These are phyloP conservation scores for Erpornis zantholeuca DNA, from an alignment of 2,113 vertebrate species.

Conservation along the genomic window DNA sequence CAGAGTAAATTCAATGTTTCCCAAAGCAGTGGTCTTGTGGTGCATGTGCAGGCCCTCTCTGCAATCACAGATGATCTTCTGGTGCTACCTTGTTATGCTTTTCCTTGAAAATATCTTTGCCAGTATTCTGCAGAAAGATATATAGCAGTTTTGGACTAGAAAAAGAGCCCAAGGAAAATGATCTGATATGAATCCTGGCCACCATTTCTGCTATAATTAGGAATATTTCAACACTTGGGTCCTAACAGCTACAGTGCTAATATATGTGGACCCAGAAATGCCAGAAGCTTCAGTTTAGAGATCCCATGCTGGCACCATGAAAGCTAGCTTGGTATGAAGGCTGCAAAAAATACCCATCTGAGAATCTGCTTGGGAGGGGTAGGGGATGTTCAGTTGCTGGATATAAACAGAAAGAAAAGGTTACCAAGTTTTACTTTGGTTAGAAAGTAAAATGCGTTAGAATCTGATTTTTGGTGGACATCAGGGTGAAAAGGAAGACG, in stretches of 20 bases:
- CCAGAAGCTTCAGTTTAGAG: neutral
- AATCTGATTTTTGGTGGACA: conserved; percentile 3
- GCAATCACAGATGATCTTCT: neutral
- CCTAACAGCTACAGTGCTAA: neutral
- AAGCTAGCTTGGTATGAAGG: neutral
- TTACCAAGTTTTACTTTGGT: neutral
- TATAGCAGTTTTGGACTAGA: neutral
- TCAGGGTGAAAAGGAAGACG: conserved; percentile 9
- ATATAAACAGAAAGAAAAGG: neutral
- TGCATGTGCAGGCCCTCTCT: neutral
- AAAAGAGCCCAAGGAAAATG: neutral
- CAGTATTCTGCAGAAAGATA: neutral
- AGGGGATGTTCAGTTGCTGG: neutral
- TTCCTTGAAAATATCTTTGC: neutral
- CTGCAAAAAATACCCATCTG: neutral
- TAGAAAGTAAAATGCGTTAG: neutral
- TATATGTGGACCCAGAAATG: neutral
- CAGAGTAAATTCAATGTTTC: neutral
- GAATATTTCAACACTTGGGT: neutral
- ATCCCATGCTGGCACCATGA: neutral
- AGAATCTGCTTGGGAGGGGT: neutral
- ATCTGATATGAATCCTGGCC: neutral
- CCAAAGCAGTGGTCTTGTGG: neutral
- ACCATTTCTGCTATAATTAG: neutral
- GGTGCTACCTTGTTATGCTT: neutral